Evolutionary conservation across 1,140 invertebrate genomes (phyloP).

Genomic region (Lethrus apterus): DNA sequence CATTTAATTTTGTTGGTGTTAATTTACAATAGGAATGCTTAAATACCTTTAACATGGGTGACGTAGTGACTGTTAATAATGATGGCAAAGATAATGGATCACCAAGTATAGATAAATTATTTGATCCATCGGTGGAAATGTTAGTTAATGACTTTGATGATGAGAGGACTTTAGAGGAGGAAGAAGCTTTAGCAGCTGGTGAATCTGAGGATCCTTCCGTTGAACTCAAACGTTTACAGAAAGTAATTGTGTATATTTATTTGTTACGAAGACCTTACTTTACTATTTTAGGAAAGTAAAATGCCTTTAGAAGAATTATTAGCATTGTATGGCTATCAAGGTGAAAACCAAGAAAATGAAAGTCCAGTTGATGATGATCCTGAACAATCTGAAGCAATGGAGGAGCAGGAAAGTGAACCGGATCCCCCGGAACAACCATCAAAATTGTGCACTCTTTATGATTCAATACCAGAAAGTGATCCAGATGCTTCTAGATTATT

Average conservation of each 20-base stretch:
- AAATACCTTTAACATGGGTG: slow-evolving; percentile 29
- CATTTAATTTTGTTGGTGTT: neutral
- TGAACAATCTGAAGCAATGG: slow-evolving; percentile 25
- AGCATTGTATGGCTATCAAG: slow-evolving; percentile 74
- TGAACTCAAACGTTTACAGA: slow-evolving; percentile 81
- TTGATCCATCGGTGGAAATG: slow-evolving; percentile 75
- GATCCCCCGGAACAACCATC: slow-evolving; percentile 31
- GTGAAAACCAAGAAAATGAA: slow-evolving; percentile 37
- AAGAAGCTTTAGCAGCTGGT: slow-evolving; percentile 84
- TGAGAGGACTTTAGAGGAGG: slow-evolving; percentile 90
- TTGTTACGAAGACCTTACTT: slow-evolving; percentile 4
- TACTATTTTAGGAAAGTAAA: slow-evolving; percentile 57
- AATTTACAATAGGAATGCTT: slow-evolving; percentile 16
- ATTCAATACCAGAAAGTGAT: slow-evolving; percentile 33
- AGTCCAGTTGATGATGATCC: slow-evolving; percentile 35
- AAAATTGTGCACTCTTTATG: slow-evolving; percentile 35
- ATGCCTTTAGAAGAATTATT: slow-evolving; percentile 92
- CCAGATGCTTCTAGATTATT: slow-evolving; percentile 36
- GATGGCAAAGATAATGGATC: slow-evolving; percentile 30
- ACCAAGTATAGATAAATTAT: slow-evolving; percentile 40
- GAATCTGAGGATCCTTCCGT: slow-evolving; percentile 72
- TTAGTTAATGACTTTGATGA: slow-evolving; percentile 96
- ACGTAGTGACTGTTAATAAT: slow-evolving; percentile 27
- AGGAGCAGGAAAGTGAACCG: slow-evolving; percentile 30
- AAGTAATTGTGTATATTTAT: slow-evolving; percentile 47